phyloP scores from a whole-genome alignment of 2,888 invertebrate species.

The Aspidapion aeneum region DNA sequence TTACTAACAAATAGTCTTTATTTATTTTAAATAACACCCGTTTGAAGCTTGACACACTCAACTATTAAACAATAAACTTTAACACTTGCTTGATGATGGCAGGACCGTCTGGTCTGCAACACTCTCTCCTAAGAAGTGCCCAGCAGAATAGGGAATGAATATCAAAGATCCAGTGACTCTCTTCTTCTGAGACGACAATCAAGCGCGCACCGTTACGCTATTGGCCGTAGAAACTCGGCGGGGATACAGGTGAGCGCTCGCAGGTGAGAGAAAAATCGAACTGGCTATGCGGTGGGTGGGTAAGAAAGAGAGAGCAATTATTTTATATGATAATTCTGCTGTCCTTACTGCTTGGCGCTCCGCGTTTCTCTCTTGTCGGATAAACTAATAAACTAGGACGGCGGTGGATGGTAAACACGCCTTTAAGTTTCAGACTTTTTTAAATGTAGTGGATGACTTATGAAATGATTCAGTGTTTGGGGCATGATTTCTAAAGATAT shows the following conservation, averaged over 20 bases:
- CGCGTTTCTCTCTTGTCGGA: background rate
- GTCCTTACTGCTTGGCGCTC: conserved; percentile 3
- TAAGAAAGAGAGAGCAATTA: conserved; percentile 15
- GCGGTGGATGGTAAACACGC: background rate
- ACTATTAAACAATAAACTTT: background rate
- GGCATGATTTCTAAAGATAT: too few relatives aligned
- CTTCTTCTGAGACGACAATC: conserved; percentile 28
- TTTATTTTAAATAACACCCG: background rate
- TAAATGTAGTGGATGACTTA: too few relatives aligned
- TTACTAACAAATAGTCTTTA: background rate
- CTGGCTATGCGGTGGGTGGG: conserved; percentile 9
- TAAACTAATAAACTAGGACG: background rate
- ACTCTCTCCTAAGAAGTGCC: conserved; percentile 25
- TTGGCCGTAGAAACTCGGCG: conserved; percentile 37
- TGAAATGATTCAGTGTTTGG: too few relatives aligned
- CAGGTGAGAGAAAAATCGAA: conserved; percentile 30
- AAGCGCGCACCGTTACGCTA: conserved; percentile 30
- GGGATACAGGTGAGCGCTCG: conserved; percentile 41
- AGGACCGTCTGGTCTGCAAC: conserved; percentile 4
- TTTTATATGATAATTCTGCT: conserved; percentile 1
- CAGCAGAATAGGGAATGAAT: conserved; percentile 36
- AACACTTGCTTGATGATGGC: background rate
- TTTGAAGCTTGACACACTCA: background rate
- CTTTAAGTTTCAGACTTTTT: background rate
- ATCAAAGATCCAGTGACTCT: conserved; percentile 43